phyloP scores from a whole-genome alignment of 2,888 invertebrate genomes.

The Acronicta alni region DNA sequence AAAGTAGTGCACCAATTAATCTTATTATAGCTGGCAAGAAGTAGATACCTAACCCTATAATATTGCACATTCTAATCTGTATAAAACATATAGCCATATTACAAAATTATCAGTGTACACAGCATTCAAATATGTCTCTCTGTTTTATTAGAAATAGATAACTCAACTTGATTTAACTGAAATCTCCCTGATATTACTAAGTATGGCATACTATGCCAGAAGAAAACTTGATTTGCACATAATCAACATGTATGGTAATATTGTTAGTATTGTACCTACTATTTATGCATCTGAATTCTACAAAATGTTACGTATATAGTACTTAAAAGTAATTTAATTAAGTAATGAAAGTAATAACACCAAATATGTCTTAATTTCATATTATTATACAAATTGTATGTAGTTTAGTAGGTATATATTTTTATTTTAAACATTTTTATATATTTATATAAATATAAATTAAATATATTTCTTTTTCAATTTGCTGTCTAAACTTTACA shows the following conservation, averaged over 20 bases:
- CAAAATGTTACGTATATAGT: conserved; percentile 40
- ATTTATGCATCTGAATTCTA: conserved; percentile 25
- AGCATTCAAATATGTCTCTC: no score
- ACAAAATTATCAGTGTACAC: conserved; percentile 9
- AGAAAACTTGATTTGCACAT: conserved; percentile 23
- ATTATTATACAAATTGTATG: conserved; percentile 37
- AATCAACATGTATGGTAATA: conserved; percentile 27
- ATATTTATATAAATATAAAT: no score
- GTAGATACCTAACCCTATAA: conserved; percentile 33
- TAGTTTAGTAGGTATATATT: conserved; percentile 6
- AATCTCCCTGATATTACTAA: neutral
- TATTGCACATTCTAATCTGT: conserved; percentile 38
- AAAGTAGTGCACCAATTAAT: conserved; percentile 51
- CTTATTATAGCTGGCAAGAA: conserved; percentile 37
- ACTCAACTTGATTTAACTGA: no score
- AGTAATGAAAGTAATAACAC: conserved; percentile 46
- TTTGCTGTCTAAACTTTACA: no score
- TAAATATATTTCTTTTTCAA: no score
- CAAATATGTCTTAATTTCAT: conserved; percentile 46
- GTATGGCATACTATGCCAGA: neutral
- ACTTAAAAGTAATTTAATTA: no score
- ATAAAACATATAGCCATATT: conserved; percentile 22
- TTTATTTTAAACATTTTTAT: no score
- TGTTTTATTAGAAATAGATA: conserved; percentile 5
- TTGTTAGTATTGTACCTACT: conserved; percentile 22